A percentile compares a stretch with the other conserved stretches of the same genome.
Conservation (phyloP, 2,888 invertebrate species). For the Ophion costatus region DNA sequence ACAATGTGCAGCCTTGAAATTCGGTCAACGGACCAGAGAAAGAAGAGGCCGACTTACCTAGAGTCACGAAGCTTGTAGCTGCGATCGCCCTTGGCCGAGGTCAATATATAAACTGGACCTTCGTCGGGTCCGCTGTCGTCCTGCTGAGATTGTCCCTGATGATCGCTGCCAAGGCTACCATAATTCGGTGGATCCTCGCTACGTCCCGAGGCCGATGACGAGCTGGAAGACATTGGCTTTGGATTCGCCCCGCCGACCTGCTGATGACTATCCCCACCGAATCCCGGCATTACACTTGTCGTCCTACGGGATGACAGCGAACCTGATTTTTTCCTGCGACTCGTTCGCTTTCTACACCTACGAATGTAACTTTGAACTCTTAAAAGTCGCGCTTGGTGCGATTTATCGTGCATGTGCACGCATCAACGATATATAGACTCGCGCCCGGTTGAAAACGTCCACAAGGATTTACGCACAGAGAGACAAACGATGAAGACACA, state of each 20-base stretch:
- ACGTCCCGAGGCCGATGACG: conserved; percentile 81
- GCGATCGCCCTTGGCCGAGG: conserved; percentile 81
- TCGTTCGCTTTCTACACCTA: conserved; percentile 81
- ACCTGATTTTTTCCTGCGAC: conserved; percentile 81
- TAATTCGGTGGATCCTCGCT: conserved; percentile 80
- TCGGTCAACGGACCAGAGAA: conserved; percentile 6
- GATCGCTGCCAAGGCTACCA: conserved; percentile 79
- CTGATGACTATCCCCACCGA: conserved; percentile 71
- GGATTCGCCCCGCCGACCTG: conserved; percentile 63
- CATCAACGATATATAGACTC: conserved; percentile 31
- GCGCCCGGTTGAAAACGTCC: conserved; percentile 17
- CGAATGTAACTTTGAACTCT: conserved; percentile 77
- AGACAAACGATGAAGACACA: conserved; percentile 11
- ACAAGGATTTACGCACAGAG: background rate
- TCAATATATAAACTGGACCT: conserved; percentile 81
- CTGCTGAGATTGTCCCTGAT: conserved; percentile 80
- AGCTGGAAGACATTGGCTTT: conserved; percentile 78
- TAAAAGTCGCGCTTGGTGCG: conserved; percentile 65
- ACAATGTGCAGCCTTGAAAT: background rate
- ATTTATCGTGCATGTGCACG: background rate
- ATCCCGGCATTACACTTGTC: conserved; percentile 79
- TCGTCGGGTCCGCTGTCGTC: conserved; percentile 82
- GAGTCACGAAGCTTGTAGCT: conserved; percentile 90
- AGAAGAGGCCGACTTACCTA: conserved; percentile 84
- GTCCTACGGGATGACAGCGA: conserved; percentile 80